phyloP scores from a whole-genome alignment of 2,888 invertebrate genomes.

The Periphyllus acericola region DNA sequence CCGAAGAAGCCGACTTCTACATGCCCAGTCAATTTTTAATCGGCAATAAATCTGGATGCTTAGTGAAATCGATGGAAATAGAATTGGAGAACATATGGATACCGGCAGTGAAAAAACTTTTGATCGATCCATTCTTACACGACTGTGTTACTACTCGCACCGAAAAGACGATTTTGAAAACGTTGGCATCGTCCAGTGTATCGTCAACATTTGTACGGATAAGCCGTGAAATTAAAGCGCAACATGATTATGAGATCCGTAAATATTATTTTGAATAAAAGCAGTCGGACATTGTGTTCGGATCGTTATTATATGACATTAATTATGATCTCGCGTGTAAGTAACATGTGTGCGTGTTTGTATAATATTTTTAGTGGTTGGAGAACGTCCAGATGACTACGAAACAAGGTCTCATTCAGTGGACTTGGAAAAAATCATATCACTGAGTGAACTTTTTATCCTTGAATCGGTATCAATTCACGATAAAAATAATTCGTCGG shows the following conservation, averaged over 20 bases:
- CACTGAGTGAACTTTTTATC: conserved; percentile 46
- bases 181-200: conserved; percentile 16
- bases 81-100: conserved; percentile 47
- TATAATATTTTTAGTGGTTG: conserved; percentile 18
- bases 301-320: not conserved
- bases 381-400: conserved; percentile 45
- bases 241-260: conserved; percentile 48
- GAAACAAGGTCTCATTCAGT: not conserved
- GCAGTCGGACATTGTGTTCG: no score
- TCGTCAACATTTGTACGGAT: conserved; percentile 53
- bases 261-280: not conserved
- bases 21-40: conserved; percentile 53
- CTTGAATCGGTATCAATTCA: not conserved
- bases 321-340: not conserved
- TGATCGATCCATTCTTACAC: conserved; percentile 48
- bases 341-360: not conserved
- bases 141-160: conserved; percentile 38
- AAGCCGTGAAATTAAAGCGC: conserved; percentile 41
- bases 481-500: conserved; percentile 7
- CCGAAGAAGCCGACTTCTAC: conserved; percentile 50
- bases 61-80: conserved; percentile 11
- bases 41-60: conserved; percentile 31
- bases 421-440: conserved; percentile 49
- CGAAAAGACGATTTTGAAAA: conserved; percentile 19
- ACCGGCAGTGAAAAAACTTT: conserved; percentile 27